Evolutionary conservation across 2,797 vertebrate species (phyloP).

Genomic region (Gymnothorax javanicus): DNA sequence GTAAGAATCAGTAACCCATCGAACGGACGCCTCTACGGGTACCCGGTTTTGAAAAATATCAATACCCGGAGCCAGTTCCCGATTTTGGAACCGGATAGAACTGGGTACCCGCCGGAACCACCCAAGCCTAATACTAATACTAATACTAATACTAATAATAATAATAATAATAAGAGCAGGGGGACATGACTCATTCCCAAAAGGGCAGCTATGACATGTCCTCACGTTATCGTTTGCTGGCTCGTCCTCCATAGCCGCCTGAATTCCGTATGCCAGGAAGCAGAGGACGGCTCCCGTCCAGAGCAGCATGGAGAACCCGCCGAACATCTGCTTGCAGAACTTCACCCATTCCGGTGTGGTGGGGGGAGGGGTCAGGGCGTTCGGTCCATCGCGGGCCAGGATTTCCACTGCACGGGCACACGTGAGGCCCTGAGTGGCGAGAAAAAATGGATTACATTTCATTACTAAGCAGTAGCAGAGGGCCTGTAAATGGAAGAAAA

Average conservation of each 20-base stretch:
- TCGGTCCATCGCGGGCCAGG: constrained; percentile 89
- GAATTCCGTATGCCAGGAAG: constrained; percentile 89
- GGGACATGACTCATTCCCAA: background rate
- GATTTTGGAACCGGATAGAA: too few relatives aligned
- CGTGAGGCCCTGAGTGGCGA: constrained; percentile 78
- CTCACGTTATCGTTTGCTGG: constrained; percentile 89
- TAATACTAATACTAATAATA: too few relatives aligned
- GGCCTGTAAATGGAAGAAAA: too few relatives aligned
- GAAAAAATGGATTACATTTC: background rate
- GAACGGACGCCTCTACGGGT: too few relatives aligned
- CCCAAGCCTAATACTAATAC: too few relatives aligned
- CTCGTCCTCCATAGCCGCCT: constrained; percentile 82
- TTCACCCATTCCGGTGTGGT: constrained; percentile 97
- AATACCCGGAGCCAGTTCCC: too few relatives aligned
- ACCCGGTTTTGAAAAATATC: too few relatives aligned
- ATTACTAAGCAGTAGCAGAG: too few relatives aligned
- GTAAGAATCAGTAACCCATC: too few relatives aligned
- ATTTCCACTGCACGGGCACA: constrained; percentile 83
- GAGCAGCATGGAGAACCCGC: constrained; percentile 92
- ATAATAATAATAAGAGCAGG: too few relatives aligned
- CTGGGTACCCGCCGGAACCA: too few relatives aligned
- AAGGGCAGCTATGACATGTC: too few relatives aligned
- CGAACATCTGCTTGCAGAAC: constrained; percentile 94
- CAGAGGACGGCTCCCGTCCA: constrained; percentile 97
- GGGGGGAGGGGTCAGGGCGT: constrained; percentile 90